phyloP scores from a whole-genome alignment of 2,797 vertebrate genomes.

The Telmatherina bonti region DNA sequence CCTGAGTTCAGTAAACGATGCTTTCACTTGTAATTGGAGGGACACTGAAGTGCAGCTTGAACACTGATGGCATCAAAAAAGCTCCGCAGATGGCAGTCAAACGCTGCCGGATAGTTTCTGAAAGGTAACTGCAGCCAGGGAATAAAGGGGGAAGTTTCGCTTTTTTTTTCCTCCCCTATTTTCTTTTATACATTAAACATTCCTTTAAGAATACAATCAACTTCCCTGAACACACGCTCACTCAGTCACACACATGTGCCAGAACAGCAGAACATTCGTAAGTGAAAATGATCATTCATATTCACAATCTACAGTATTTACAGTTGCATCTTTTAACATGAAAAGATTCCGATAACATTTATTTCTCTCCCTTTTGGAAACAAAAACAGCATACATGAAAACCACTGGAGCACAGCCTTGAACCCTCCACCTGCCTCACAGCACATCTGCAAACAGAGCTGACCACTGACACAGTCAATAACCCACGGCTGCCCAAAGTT shows the following conservation, averaged over 20 bases:
- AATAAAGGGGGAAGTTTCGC: slow-evolving; percentile 53
- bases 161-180: not conserved
- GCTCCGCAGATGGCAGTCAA: slow-evolving; percentile 18
- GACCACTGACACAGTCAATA: slow-evolving; percentile 1
- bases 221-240: slow-evolving; percentile 47
- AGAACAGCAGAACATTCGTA: slow-evolving; percentile 62
- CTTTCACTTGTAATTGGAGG: slow-evolving; percentile 36
- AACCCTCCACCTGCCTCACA: slow-evolving; percentile 46
- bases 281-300: slow-evolving; percentile 70
- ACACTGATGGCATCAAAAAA: slow-evolving; percentile 41
- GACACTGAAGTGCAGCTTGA: slow-evolving; percentile 46
- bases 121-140: slow-evolving; percentile 45
- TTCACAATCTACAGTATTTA: slow-evolving; percentile 74
- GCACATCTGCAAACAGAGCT: slow-evolving; percentile 27
- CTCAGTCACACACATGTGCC: slow-evolving; percentile 28
- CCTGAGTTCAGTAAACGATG: slow-evolving; percentile 76
- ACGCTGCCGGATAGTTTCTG: slow-evolving; percentile 34
- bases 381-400: slow-evolving; percentile 46
- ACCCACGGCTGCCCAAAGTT: too few relatives aligned
- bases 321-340: slow-evolving; percentile 52
- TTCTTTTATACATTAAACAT: slow-evolving; percentile 61
- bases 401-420: slow-evolving; percentile 45
- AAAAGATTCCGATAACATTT: slow-evolving; percentile 45
- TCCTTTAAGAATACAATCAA: slow-evolving; percentile 73
- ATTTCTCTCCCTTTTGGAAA: slow-evolving; percentile 14